Evolutionary conservation across 2,113 vertebrate genomes (phyloP).

Genomic region (Ptilorrhoa leucosticta): DNA sequence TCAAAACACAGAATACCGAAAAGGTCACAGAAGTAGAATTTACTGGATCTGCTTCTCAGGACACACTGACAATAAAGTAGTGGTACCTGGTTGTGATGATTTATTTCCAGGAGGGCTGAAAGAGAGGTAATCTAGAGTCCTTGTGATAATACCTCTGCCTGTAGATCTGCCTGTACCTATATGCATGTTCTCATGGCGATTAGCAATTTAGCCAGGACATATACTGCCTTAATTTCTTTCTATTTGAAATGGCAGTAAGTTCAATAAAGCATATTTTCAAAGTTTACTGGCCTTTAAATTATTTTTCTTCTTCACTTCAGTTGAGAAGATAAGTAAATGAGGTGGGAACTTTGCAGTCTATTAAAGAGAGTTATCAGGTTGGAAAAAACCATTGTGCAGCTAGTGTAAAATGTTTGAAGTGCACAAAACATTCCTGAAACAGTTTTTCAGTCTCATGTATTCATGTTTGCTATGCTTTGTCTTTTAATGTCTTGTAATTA

Average conservation of each 20-base stretch:
- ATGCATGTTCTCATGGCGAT: neutral
- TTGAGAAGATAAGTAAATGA: constrained; percentile 24
- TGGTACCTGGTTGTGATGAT: constrained; percentile 29
- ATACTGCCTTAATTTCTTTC: constrained; percentile 7
- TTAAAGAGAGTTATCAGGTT: neutral
- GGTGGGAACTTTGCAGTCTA: neutral
- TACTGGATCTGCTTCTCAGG: constrained; percentile 40
- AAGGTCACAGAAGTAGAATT: constrained; percentile 68
- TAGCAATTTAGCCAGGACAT: neutral
- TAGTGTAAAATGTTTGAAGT: neutral
- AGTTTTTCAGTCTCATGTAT: neutral
- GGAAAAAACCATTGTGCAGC: neutral
- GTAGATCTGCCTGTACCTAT: neutral
- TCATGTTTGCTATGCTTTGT: neutral
- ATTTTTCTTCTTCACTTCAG: constrained; percentile 13
- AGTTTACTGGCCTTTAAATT: constrained; percentile 32
- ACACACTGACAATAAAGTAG: constrained; percentile 33
- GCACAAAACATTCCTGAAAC: neutral
- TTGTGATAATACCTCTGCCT: neutral
- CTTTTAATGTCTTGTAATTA: neutral
- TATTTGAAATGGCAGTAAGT: neutral
- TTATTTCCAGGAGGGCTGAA: neutral
- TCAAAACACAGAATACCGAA: constrained; percentile 70
- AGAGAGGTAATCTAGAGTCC: neutral
- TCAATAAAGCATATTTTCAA: constrained; percentile 6